Evolutionary conservation across 2,113 vertebrate genomes (phyloP), one percentile per base, ranked within the genome.

Genomic region (Camelus bactrianus): DNA sequence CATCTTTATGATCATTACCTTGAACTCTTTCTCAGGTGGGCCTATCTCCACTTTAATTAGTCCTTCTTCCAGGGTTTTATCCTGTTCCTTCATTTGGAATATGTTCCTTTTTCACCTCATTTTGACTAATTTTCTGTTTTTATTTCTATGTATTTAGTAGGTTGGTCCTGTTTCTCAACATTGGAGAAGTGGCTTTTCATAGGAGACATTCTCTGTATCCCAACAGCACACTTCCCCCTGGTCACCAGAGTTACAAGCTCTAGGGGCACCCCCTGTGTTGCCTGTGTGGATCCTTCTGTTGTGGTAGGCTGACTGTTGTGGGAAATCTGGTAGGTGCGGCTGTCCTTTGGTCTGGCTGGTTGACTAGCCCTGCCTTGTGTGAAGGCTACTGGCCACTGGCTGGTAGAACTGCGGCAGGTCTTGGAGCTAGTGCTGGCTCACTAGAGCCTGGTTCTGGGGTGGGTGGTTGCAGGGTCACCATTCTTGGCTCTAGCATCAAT

Each of bases 301-400:
- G 19, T 77, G 75, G 75, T 50, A 52, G 75, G 30, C 3, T 54
- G 50, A 54, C 50, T 22, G 32, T 50, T 54, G 22, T 54, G 50
- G 32, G 75, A 17, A 77, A 50, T 48, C 30, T 52, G 73, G 30
- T 76, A 52, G 30, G 17, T n/a, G 30, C 32, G 30, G 50, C 48
- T 52, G 73, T 22, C 50, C 32, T 50, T 54, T 50, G 54, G 32
- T 35, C 30, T 54, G 32, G 12, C 54, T 77, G 75, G 50, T 77
- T 1, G 0, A 54, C 50, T n/a, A 20, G 75, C 19, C 3, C 50
- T 77, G 32, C 32, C 75, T 54, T 77, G 11, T 8, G 11, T n/a
- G 50, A 50, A 77, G 75, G 13, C 75, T 52, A n/a, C 17, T 76
- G 30, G 75, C 75, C 50, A 77, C 30, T 77, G 50, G 19, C 54